These are phyloP conservation scores for Grus americana DNA, from an alignment of 2,113 vertebrate genomes.

Conservation along the genomic window DNA sequence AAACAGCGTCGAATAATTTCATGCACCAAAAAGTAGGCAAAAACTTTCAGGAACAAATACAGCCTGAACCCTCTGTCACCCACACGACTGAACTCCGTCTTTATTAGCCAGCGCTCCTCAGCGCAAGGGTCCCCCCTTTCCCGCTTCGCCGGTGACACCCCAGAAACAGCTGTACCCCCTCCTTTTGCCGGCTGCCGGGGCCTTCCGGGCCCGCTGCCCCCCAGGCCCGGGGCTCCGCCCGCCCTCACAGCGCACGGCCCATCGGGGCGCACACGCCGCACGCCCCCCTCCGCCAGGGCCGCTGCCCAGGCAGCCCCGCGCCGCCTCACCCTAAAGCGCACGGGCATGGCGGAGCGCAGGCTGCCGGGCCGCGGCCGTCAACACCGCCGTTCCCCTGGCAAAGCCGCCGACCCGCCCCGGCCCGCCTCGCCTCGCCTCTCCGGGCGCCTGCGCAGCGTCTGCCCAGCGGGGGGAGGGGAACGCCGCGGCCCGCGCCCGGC, in stretches of 20 bases:
- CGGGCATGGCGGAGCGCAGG: constrained; percentile 54
- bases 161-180: not conserved
- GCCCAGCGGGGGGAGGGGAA: not conserved
- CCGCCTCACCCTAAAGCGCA: constrained; percentile 74
- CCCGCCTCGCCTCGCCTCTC: not conserved
- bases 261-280: not conserved
- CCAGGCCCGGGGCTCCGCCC: not conserved
- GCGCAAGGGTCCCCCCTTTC: not conserved
- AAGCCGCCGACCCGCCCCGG: not conserved
- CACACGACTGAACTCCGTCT: not conserved
- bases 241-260: not conserved
- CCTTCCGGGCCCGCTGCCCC: not conserved
- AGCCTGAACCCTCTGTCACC: not conserved
- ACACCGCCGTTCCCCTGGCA: constrained; percentile 31
- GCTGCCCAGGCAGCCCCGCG: not conserved
- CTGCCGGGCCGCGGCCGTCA: not conserved
- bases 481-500: accelerated
- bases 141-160: not conserved
- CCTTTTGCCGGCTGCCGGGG: not conserved
- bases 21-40: not conserved
- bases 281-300: not conserved
- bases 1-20: not conserved
- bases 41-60: not conserved
- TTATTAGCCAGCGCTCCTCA: too few species aligned
- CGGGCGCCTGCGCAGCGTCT: constrained; percentile 60